phyloP scores from a whole-genome alignment of 2,888 invertebrate species.

The Hypena proboscidalis region DNA sequence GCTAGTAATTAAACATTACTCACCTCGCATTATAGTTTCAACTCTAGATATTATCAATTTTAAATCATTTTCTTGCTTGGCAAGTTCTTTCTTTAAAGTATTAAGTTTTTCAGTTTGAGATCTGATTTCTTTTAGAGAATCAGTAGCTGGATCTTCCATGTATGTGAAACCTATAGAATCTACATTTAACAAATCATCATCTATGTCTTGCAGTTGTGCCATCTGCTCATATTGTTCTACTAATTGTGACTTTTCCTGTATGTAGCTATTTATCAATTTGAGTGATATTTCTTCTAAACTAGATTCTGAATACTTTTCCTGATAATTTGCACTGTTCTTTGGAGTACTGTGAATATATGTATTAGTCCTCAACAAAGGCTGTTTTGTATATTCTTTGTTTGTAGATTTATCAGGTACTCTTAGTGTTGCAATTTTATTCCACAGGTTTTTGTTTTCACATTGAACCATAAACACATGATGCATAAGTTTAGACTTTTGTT shows the following conservation, averaged over 20 bases:
- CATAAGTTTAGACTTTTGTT: constrained; percentile 90
- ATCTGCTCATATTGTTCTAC: constrained; percentile 89
- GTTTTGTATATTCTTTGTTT: constrained; percentile 57
- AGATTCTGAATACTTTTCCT: constrained; percentile 83
- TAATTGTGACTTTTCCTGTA: constrained; percentile 88
- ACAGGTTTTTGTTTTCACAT: constrained; percentile 91
- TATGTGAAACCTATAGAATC: constrained; percentile 87
- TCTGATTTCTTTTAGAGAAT: constrained; percentile 87
- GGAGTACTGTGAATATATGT: constrained; percentile 89
- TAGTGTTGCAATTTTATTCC: constrained; percentile 89
- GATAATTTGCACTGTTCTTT: constrained; percentile 83
- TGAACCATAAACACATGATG: constrained; percentile 93
- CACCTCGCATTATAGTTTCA: constrained; percentile 68
- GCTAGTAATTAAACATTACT: constrained; percentile 14
- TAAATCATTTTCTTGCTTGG: constrained; percentile 87
- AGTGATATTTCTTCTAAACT: constrained; percentile 92
- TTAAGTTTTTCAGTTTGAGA: constrained; percentile 87
- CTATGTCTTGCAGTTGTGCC: constrained; percentile 85
- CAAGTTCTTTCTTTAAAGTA: constrained; percentile 86
- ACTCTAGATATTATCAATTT: constrained; percentile 73
- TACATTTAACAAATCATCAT: constrained; percentile 81
- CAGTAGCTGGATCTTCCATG: constrained; percentile 86
- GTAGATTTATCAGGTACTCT: constrained; percentile 59
- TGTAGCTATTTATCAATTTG: constrained; percentile 88
- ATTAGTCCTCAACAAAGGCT: constrained; percentile 76